Evolutionary conservation across 2,113 vertebrate genomes (phyloP), one percentile per base, ranked within the genome.

Genomic region (Gnathonemus longibarbis): DNA sequence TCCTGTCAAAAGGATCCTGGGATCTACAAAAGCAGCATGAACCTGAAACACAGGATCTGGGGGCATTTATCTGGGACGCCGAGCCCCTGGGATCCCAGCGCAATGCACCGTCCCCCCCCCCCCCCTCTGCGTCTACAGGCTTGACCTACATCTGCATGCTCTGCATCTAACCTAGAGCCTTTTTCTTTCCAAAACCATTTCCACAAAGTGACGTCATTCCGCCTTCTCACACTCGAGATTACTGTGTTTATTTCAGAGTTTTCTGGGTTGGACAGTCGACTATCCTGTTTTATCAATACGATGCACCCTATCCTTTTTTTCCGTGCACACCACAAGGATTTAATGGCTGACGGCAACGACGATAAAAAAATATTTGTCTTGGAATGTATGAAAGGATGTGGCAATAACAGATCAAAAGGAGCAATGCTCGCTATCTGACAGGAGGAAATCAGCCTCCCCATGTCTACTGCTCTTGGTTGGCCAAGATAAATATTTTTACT

Each of bases 131-230:
- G 85, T 90, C 90, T 92, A 50, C 92, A 35, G 52, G 31, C 74
- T 88, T 92, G 94, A 94, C 93, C 94, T 94, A 95, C 87, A 93
- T 95, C 50, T 92, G 92, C 91, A 9, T 15, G 90, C 91, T 91
- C 35, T 10, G 88, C 70, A 89, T 90, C 42, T 88, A 80, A 85
- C 88, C 86, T 56, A 52, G 3, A 58, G 87, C 90, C 84, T 90
- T 89, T 87, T 90, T 89, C 62, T 88, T 88, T 88, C 87, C 70
- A 88, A 91, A 89, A 21, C 35, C 42, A 56, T 83, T 90, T 84
- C 84, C 74, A 35, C 48, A 31, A 24, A 50, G 10, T 31, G 46
- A n/a, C 45, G 8, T 62, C 89, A 39, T 83, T 66, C 66, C 49
- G 46, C 49, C 84, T 88, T 48, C 46, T 49, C 15, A 27, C 46